These are phyloP conservation scores for Zaprionus lineosus DNA, from an alignment of 2,888 invertebrate genomes.

Conservation along the genomic window DNA sequence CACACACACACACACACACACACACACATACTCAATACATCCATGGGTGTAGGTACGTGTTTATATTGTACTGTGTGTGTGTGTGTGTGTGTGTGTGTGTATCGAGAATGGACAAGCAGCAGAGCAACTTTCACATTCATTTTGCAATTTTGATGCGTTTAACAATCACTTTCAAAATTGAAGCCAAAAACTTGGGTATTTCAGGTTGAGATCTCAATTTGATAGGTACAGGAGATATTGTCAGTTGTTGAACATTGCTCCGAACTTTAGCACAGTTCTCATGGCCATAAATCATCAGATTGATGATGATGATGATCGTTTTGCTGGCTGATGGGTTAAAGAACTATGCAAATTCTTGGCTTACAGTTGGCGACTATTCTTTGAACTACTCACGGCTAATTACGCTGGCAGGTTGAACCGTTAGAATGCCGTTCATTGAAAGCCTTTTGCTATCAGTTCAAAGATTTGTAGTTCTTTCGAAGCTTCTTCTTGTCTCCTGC, in stretches of 20 bases:
- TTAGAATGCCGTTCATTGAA: conserved; percentile 61
- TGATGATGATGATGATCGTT: not conserved
- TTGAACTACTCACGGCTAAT: conserved; percentile 60
- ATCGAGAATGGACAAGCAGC: conserved; percentile 17
- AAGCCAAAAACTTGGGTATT: conserved; percentile 31
- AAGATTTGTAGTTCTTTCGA: conserved; percentile 39
- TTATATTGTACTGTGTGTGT: no score
- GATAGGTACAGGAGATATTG: conserved; percentile 30
- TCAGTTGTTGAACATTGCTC: conserved; percentile 2
- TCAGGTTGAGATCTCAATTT: conserved; percentile 15
- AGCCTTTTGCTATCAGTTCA: conserved; percentile 46
- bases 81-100: no score
- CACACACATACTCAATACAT: conserved; percentile 22
- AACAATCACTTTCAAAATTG: conserved; percentile 67
- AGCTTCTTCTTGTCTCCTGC: conserved; percentile 23
- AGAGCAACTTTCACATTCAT: conserved; percentile 70
- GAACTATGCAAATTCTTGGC: conserved; percentile 44
- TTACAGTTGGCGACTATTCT: conserved; percentile 12
- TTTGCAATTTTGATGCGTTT: conserved; percentile 42
- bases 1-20: conserved; percentile 3
- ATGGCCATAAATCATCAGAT: conserved; percentile 37
- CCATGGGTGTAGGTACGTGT: no score
- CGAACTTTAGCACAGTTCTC: conserved; percentile 59
- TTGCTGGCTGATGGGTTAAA: not conserved
- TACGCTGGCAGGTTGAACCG: conserved; percentile 54